Conservation (phyloP, 2,113 vertebrate genomes). For the Uria lomvia region DNA sequence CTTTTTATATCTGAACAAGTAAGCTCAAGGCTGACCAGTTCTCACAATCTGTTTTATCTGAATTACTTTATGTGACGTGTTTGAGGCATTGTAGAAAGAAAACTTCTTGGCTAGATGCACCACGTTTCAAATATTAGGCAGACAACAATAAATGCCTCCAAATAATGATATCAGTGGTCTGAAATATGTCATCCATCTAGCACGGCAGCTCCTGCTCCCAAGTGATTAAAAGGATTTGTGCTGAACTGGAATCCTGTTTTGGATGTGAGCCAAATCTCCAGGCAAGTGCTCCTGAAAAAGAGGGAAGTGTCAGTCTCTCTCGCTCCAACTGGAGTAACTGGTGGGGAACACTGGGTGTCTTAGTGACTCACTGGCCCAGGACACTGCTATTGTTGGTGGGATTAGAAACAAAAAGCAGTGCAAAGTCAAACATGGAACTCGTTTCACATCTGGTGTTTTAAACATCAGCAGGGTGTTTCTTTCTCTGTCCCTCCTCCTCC, state of each 20-base stretch:
- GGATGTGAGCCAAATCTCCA: not conserved
- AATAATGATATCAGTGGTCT: not conserved
- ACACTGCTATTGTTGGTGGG: not conserved
- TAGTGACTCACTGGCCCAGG: not conserved
- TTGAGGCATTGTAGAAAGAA: not conserved
- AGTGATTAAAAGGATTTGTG: not conserved
- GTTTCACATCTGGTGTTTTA: not conserved
- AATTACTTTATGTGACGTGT: not conserved
- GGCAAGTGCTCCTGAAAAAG: not conserved
- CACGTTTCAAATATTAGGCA: not conserved
- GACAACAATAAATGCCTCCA: not conserved
- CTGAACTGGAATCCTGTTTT: not conserved
- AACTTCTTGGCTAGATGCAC: not conserved
- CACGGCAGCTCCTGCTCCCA: not conserved
- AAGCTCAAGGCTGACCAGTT: not conserved
- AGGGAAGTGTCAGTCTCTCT: not conserved
- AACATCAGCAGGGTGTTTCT: not conserved
- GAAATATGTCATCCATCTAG: not conserved
- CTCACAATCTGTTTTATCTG: not conserved
- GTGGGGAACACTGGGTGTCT: not conserved
- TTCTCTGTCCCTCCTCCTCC: too few species aligned
- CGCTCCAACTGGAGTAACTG: not conserved
- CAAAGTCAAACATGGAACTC: not conserved
- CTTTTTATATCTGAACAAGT: not conserved
- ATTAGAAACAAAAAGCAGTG: not conserved